phyloP scores from a whole-genome alignment of 2,797 vertebrate genomes.

The Limosa lapponica region DNA sequence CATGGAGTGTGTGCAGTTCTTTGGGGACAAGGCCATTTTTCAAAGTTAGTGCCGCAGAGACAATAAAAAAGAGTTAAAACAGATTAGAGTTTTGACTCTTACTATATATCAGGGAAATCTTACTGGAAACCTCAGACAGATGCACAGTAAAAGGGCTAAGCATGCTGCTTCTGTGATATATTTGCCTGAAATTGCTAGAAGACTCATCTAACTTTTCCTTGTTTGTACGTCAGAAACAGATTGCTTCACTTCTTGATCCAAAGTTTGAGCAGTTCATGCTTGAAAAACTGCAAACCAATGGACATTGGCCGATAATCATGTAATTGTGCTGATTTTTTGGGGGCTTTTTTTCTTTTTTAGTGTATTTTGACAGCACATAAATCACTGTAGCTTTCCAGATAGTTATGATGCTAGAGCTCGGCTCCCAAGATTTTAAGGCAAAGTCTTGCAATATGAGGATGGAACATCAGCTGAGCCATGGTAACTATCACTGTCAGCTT shows the following conservation, averaged over 20 bases:
- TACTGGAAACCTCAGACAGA: slow-evolving; percentile 70
- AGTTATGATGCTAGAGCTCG: neutral
- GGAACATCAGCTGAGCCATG: neutral
- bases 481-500: neutral
- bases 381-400: neutral
- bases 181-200: slow-evolving; percentile 75
- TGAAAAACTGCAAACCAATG: slow-evolving; percentile 50
- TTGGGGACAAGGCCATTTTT: slow-evolving; percentile 61
- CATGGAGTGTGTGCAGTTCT: slow-evolving; percentile 48
- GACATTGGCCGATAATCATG: slow-evolving; percentile 5
- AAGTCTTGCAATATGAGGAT: neutral
- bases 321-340: neutral
- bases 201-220: slow-evolving; percentile 50
- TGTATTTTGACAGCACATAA: slow-evolving; percentile 13
- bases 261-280: slow-evolving; percentile 21
- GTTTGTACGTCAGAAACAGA: slow-evolving; percentile 50
- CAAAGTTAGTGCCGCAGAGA: slow-evolving; percentile 66
- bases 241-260: slow-evolving; percentile 47
- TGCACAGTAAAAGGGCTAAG: slow-evolving; percentile 65
- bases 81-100: slow-evolving; percentile 69
- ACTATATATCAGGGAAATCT: slow-evolving; percentile 65
- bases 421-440: slow-evolving; percentile 14
- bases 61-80: slow-evolving; percentile 72
- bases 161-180: slow-evolving; percentile 71
- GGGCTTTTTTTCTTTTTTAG: neutral